Conservation (phyloP, 2,113 vertebrate genomes). For the Ophthalmolycus amberensis region DNA sequence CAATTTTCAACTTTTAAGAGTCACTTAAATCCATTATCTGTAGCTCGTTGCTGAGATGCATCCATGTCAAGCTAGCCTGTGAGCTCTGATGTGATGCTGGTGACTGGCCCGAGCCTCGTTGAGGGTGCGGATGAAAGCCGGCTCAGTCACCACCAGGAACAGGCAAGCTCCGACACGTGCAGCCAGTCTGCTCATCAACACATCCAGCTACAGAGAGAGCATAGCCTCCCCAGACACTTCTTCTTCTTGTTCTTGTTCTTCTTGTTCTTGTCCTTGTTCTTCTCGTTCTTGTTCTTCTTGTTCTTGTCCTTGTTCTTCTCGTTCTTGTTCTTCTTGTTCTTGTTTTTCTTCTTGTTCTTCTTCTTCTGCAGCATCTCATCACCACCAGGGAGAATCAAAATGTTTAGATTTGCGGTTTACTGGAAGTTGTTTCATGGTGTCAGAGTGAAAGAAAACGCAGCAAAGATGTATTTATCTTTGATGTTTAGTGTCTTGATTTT, state of each 20-base stretch:
- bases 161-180: constrained; percentile 75
- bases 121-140: constrained; percentile 41
- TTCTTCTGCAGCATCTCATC: not conserved
- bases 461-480: constrained; percentile 29
- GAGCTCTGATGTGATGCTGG: constrained; percentile 30
- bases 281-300: not conserved
- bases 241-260: not conserved
- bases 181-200: constrained; percentile 72
- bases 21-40: constrained; percentile 6
- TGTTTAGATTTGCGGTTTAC: not conserved
- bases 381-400: not conserved
- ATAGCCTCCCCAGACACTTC: constrained; percentile 8
- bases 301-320: no score
- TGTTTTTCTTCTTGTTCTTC: not conserved
- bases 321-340: no score
- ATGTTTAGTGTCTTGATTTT: not conserved
- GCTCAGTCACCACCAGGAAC: constrained; percentile 67
- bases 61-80: constrained; percentile 1
- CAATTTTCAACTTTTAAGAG: not conserved
- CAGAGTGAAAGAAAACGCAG: constrained; percentile 6
- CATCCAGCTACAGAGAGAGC: constrained; percentile 37
- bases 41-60: not conserved
- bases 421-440: constrained; percentile 17
- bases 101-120: constrained; percentile 30
- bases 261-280: not conserved